Conservation (phyloP, 1,140 invertebrate species). For the Holotrichia oblita region DNA sequence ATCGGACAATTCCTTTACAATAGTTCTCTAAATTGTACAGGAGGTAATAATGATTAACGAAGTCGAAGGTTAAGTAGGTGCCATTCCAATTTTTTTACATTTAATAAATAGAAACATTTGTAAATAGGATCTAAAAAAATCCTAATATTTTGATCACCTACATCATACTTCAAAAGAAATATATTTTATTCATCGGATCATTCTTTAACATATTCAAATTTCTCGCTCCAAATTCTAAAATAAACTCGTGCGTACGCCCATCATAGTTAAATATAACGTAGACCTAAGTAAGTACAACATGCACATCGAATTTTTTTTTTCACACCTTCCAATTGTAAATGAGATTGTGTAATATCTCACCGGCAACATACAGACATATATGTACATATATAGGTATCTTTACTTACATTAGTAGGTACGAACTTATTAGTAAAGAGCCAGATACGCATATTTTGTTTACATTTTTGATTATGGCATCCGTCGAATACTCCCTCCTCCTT, state of each 20-base stretch:
- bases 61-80: too few species aligned
- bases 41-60: too few species aligned
- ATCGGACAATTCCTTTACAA: too few species aligned
- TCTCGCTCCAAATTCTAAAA: conserved; percentile 1
- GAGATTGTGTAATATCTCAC: conserved; percentile 23
- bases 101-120: too few species aligned
- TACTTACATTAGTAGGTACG: conserved; percentile 11
- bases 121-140: too few species aligned
- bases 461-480: conserved; percentile 35
- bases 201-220: conserved; percentile 9
- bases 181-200: too few species aligned
- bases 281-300: too few species aligned
- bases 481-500: conserved; percentile 31
- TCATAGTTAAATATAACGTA: background rate
- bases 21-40: too few species aligned
- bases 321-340: background rate
- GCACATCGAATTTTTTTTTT: conserved; percentile 12
- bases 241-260: background rate
- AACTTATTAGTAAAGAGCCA: conserved; percentile 1
- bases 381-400: background rate
- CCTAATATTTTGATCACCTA: too few species aligned
- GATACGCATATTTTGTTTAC: conserved; percentile 29
- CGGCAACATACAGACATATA: too few species aligned
- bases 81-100: too few species aligned
- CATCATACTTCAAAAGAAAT: too few species aligned